Conservation (phyloP, 2,113 vertebrate species). For the Empidonax traillii region DNA sequence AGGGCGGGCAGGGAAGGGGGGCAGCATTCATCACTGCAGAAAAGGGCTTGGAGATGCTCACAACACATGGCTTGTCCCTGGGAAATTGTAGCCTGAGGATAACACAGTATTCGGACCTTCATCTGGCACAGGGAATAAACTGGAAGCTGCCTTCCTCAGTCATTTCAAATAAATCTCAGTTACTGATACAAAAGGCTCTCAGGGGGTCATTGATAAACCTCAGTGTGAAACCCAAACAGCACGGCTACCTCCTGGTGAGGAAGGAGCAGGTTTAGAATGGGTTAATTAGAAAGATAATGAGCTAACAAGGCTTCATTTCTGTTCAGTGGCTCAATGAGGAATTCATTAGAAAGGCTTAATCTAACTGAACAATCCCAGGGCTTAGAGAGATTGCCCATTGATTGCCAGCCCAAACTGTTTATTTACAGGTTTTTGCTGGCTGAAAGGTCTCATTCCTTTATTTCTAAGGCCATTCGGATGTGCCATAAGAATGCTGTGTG, state of each 20-base stretch:
- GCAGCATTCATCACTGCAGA: conserved; percentile 46
- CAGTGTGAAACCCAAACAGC: conserved; percentile 76
- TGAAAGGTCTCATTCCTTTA: conserved; percentile 58
- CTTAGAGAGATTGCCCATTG: conserved; percentile 70
- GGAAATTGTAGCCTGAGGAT: conserved; percentile 75
- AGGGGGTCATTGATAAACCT: conserved; percentile 74
- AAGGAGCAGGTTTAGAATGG: conserved; percentile 74
- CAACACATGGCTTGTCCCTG: conserved; percentile 71
- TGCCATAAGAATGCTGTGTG: background rate
- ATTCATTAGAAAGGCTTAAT: conserved; percentile 77
- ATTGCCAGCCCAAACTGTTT: conserved; percentile 63
- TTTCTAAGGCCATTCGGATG: conserved; percentile 11
- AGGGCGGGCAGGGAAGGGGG: background rate
- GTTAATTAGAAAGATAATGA: conserved; percentile 80
- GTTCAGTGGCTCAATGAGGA: conserved; percentile 75
- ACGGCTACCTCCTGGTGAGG: conserved; percentile 64
- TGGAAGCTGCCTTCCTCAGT: conserved; percentile 60
- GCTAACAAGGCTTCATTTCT: conserved; percentile 78
- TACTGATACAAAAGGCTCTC: conserved; percentile 77
- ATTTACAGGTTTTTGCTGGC: conserved; percentile 66
- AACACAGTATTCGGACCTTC: conserved; percentile 57
- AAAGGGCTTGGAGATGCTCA: conserved; percentile 43
- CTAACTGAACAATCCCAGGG: conserved; percentile 70
- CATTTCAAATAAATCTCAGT: conserved; percentile 75
- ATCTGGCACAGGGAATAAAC: conserved; percentile 71